These are phyloP conservation scores for Aphis gossypii DNA, from an alignment of 1,140 invertebrate genomes.

Conservation along the genomic window DNA sequence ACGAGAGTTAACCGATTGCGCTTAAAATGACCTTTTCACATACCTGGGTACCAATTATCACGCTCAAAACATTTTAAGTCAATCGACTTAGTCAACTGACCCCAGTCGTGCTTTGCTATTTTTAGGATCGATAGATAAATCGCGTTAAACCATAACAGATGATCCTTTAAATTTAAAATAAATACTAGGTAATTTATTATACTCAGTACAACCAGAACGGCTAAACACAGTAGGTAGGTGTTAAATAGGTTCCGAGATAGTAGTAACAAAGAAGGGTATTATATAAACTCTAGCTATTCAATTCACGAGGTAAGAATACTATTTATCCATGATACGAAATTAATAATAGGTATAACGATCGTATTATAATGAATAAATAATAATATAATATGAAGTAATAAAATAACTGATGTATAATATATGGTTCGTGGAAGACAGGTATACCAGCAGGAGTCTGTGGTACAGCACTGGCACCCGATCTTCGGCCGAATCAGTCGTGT, in stretches of 20 bases:
- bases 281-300: neutral
- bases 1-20: neutral
- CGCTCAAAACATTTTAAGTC: neutral
- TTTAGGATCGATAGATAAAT: neutral
- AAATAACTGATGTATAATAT: neutral
- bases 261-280: neutral
- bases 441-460: neutral
- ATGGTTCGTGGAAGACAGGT: neutral
- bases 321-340: no score
- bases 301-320: neutral
- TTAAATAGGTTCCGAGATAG: neutral
- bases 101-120: neutral
- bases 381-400: neutral
- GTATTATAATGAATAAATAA: neutral
- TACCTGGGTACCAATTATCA: neutral
- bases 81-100: neutral
- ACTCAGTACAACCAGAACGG: neutral
- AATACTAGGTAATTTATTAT: neutral
- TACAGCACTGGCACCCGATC: neutral
- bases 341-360: neutral
- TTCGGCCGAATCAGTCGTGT: neutral
- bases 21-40: neutral
- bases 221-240: neutral
- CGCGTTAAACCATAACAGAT: neutral
- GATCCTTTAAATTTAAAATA: neutral